Base-by-base conservation (phyloP, 2,113 vertebrate species). In the Gavialis gangeticus region DNA sequence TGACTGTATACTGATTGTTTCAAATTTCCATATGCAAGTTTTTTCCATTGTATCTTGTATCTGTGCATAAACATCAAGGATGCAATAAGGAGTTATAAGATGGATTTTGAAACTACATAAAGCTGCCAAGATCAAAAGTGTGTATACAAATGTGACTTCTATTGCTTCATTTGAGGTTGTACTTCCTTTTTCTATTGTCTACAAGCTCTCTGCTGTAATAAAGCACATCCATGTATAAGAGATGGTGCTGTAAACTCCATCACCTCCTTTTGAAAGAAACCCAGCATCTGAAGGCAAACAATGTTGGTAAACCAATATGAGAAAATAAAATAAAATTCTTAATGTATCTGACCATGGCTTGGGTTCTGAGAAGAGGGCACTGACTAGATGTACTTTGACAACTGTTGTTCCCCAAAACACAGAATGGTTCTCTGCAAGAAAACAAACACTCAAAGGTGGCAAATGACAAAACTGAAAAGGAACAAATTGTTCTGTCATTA, bases 81-180 rank as follows among this genome's bases (percentile, higher is more conserved):
- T n/a, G 56, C 14, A 91, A 87, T 25, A 59, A 88, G 91, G 88
- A 92, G 79, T n/a, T 90, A 75, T 96, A 93, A 97, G 86, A 87
- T 55, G 24, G 5, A 34, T 86, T 86, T 83, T 88, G 91, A 64
- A 75, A 59, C 8, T 62, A 24, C 85, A 18, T 0, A 1, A 5
- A 3, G 1, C 54, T 25, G 79, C 14, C 76, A 85, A 64, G 82
- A 46, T 84, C 3, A 2, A 57, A 10, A 3, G 6, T 21, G 30
- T 64, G 64, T 58, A 56, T 46, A 13, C 18, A 21, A 16, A 18
- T 73, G 11, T 9, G 5, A 12, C 54, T 30, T 24, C 18, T 0
- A 0, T 58, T 60, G 37, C 2, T 2, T 0, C 1, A 21, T 19
- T 22, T 66, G 91, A 76, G 79, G 55, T 34, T 62, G 54, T 59